phyloP scores from a whole-genome alignment of 2,113 vertebrate species.

The Serilophus lunatus region DNA sequence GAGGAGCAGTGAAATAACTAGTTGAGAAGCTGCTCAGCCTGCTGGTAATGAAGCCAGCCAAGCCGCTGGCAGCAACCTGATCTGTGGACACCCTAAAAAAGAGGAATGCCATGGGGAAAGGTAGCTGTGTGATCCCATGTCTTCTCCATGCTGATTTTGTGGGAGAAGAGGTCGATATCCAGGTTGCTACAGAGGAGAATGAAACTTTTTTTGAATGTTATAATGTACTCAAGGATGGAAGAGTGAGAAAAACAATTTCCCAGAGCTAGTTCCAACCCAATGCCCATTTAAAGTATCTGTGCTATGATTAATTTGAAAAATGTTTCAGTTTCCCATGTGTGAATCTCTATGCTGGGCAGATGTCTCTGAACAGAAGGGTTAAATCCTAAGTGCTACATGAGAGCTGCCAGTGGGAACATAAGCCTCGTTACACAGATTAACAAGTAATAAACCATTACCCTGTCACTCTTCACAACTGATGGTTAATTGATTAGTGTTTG shows the following conservation, averaged over 20 bases:
- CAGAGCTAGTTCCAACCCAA: neutral
- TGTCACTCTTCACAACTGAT: neutral
- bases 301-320: neutral
- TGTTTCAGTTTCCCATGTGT: neutral
- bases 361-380: neutral
- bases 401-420: neutral
- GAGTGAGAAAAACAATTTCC: neutral
- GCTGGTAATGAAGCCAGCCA: neutral
- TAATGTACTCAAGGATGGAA: neutral
- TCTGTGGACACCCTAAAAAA: neutral
- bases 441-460: neutral
- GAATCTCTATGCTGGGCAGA: neutral
- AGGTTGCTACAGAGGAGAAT: neutral
- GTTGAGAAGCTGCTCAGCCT: neutral
- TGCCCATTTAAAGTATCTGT: neutral
- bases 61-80: neutral
- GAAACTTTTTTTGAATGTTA: neutral
- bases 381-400: neutral
- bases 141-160: neutral
- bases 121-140: neutral
- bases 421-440: neutral
- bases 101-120: neutral
- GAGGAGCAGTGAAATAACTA: neutral
- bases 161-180: neutral
- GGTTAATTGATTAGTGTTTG: conserved; percentile 10